These are phyloP conservation scores for Polypterus senegalus DNA, from an alignment of 2,113 vertebrate genomes.

Conservation along the genomic window DNA sequence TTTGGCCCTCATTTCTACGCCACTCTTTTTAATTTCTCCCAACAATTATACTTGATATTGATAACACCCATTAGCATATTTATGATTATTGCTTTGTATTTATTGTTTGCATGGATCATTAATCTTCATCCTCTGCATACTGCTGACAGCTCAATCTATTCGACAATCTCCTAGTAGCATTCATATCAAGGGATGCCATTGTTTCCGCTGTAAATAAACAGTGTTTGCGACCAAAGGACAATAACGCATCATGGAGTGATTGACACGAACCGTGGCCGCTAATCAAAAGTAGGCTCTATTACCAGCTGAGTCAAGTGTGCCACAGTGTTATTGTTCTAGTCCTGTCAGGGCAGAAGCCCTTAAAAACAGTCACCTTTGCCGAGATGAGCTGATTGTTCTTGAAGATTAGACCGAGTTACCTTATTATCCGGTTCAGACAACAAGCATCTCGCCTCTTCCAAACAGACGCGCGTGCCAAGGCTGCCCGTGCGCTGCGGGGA, in stretches of 20 bases:
- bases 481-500: slow-evolving; percentile 39
- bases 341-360: slow-evolving; percentile 54
- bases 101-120: slow-evolving; percentile 94
- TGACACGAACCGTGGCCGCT: slow-evolving; percentile 76
- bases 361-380: slow-evolving; percentile 61
- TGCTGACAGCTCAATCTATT: slow-evolving; percentile 99
- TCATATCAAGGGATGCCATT: slow-evolving; percentile 66
- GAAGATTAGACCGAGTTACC: slow-evolving; percentile 60
- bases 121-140: slow-evolving; percentile 94
- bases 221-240: slow-evolving; percentile 58
- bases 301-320: slow-evolving; percentile 75
- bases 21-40: slow-evolving; percentile 66
- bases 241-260: slow-evolving; percentile 60
- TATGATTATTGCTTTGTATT: slow-evolving; percentile 96
- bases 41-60: slow-evolving; percentile 82
- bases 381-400: slow-evolving; percentile 65
- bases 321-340: slow-evolving; percentile 52
- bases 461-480: slow-evolving; percentile 48
- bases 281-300: slow-evolving; percentile 81
- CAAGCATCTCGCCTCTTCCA: slow-evolving; percentile 51
- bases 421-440: slow-evolving; percentile 57
- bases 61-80: slow-evolving; percentile 97
- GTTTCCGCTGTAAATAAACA: slow-evolving; percentile 72
- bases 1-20: slow-evolving; percentile 53
- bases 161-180: slow-evolving; percentile 76